Percentiles rank a stretch among this genome's conserved stretches.
phyloP scores from a whole-genome alignment of 2,113 vertebrate genomes.

The Cygnus buccinator region DNA sequence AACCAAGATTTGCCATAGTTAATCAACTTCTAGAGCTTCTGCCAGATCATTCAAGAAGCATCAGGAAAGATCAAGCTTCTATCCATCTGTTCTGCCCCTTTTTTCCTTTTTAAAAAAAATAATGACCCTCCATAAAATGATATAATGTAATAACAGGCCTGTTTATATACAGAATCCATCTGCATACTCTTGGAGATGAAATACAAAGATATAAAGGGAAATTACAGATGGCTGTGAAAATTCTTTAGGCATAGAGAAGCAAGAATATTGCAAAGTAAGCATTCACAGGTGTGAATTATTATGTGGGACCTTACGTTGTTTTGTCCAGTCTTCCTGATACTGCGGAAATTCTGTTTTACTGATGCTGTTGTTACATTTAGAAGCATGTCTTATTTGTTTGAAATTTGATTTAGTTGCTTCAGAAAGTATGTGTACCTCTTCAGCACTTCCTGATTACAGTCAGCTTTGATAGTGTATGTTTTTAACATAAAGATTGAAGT shows the following conservation, averaged over 20 bases:
- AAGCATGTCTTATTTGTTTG: not conserved
- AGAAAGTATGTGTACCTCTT: not conserved
- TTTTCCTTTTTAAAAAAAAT: not conserved
- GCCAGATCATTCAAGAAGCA: conserved; percentile 39
- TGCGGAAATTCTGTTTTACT: not conserved
- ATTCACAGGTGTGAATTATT: not conserved
- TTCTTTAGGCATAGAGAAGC: conserved; percentile 14
- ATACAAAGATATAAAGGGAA: not conserved
- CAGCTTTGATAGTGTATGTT: not conserved
- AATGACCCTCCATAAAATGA: conserved; percentile 23
- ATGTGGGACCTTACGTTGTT: not conserved
- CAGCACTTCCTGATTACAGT: not conserved
- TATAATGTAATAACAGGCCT: conserved; percentile 42
- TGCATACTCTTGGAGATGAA: conserved; percentile 31
- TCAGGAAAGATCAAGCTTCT: conserved; percentile 14
- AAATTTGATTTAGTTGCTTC: not conserved
- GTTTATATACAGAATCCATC: conserved; percentile 43
- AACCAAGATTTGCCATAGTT: not conserved
- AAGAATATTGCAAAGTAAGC: conserved; percentile 1
- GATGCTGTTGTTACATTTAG: not conserved
- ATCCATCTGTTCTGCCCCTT: conserved; percentile 35
- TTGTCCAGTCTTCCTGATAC: not conserved
- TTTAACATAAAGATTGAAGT: not conserved
- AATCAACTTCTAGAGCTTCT: not conserved
- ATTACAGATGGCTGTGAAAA: conserved; percentile 41